A percentile compares a stretch with the other conserved stretches of the same genome.
phyloP scores from a whole-genome alignment of 2,888 invertebrate species.

The Agrotis clavis region DNA sequence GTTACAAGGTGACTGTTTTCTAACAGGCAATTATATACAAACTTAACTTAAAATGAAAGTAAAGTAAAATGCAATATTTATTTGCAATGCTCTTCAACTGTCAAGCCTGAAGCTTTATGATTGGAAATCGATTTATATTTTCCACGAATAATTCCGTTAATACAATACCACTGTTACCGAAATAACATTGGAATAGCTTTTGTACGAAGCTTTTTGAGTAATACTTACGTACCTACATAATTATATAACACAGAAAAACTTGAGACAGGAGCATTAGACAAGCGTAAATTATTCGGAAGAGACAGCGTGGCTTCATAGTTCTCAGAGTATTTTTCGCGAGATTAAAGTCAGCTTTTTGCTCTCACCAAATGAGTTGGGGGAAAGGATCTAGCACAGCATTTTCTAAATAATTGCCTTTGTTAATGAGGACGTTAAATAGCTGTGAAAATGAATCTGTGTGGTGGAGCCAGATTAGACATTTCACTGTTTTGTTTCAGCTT shows the following conservation, averaged over 20 bases:
- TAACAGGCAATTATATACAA: neutral
- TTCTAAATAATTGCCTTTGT: conserved; percentile 61
- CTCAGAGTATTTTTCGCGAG: conserved; percentile 54
- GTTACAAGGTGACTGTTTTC: too few species aligned
- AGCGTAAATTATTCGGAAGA: conserved; percentile 55
- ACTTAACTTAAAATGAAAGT: too few species aligned
- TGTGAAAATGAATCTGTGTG: conserved; percentile 44
- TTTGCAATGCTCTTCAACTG: neutral
- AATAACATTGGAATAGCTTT: neutral
- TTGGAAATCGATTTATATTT: neutral
- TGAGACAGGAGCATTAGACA: conserved; percentile 26
- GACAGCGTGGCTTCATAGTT: conserved; percentile 53
- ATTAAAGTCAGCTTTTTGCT: conserved; percentile 58
- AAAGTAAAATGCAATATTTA: too few species aligned
- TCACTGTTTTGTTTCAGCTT: conserved; percentile 27
- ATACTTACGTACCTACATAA: neutral
- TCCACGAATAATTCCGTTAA: neutral
- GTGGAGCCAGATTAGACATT: conserved; percentile 43
- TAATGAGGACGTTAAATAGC: conserved; percentile 56
- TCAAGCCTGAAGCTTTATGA: neutral
- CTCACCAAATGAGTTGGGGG: conserved; percentile 57
- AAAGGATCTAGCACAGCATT: conserved; percentile 58
- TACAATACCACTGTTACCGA: neutral
- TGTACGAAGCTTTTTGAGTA: conserved; percentile 7
- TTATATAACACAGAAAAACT: conserved; percentile 6